These are phyloP conservation scores for Phalloptychus januarius DNA, from an alignment of 2,797 vertebrate species.

Conservation along the genomic window DNA sequence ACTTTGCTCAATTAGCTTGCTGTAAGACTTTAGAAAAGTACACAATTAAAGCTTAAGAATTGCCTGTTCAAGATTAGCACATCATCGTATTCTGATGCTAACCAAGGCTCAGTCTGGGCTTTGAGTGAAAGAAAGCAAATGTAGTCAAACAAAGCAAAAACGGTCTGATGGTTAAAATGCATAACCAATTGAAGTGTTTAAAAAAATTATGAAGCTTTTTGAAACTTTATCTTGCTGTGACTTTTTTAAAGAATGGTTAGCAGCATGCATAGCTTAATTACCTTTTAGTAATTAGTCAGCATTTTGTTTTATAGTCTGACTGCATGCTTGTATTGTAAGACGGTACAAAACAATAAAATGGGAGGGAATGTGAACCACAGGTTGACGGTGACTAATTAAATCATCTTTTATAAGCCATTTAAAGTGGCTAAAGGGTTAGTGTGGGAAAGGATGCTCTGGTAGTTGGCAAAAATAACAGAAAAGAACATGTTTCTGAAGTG, in stretches of 20 bases:
- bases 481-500: slow-evolving; percentile 6
- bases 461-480: background rate
- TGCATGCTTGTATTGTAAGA: background rate
- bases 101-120: background rate
- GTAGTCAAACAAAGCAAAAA: background rate
- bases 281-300: background rate
- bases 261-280: background rate
- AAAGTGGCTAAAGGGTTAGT: background rate
- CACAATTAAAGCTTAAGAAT: background rate
- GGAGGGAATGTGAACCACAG: background rate
- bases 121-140: background rate
- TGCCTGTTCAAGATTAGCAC: background rate
- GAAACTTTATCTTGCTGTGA: background rate
- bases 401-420: background rate
- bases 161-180: background rate
- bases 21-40: background rate
- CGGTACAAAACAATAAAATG: background rate
- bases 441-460: background rate
- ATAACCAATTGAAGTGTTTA: background rate
- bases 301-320: background rate
- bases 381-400: background rate
- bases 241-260: background rate
- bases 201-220: background rate
- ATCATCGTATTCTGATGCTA: background rate
- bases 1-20: background rate